A percentile compares a stretch with the other conserved stretches of the same genome.
These are phyloP conservation scores for Chymomyza caudatula DNA, from an alignment of 2,888 invertebrate species.

Conservation along the genomic window DNA sequence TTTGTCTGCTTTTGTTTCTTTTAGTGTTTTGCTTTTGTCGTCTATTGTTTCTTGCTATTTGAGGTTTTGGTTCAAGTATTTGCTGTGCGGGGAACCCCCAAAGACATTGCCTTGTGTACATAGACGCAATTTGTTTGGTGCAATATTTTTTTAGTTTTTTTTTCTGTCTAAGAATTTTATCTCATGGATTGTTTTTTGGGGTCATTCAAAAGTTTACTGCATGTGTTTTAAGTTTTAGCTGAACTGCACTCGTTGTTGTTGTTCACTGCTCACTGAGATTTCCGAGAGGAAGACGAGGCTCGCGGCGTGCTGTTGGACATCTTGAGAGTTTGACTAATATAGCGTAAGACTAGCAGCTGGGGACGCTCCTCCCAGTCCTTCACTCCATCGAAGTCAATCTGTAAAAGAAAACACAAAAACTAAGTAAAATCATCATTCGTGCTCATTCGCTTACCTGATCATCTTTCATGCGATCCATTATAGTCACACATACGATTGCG, in stretches of 20 bases:
- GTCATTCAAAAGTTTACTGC: neutral
- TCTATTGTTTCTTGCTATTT: neutral
- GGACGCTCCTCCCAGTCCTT: neutral
- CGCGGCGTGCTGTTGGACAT: neutral
- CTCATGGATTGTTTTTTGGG: neutral
- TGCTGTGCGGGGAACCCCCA: neutral
- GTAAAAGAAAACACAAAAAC: too few species aligned
- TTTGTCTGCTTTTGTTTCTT: conserved; percentile 20
- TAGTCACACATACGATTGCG: conserved; percentile 92
- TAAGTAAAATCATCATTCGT: neutral
- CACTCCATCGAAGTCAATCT: neutral
- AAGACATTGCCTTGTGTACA: neutral
- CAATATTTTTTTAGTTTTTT: neutral
- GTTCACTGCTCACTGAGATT: neutral
- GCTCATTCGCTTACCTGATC: conserved; percentile 83
- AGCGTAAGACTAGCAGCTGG: neutral
- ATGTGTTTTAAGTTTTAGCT: neutral
- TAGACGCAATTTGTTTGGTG: neutral
- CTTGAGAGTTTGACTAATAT: neutral
- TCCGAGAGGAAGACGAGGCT: neutral
- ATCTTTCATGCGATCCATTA: conserved; percentile 91
- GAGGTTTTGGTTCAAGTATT: neutral
- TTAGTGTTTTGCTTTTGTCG: neutral
- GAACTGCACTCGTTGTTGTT: too few species aligned
- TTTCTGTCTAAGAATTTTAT: neutral